phyloP scores from a whole-genome alignment of 2,797 vertebrate genomes.

The Hapalemur alaotrensis region DNA sequence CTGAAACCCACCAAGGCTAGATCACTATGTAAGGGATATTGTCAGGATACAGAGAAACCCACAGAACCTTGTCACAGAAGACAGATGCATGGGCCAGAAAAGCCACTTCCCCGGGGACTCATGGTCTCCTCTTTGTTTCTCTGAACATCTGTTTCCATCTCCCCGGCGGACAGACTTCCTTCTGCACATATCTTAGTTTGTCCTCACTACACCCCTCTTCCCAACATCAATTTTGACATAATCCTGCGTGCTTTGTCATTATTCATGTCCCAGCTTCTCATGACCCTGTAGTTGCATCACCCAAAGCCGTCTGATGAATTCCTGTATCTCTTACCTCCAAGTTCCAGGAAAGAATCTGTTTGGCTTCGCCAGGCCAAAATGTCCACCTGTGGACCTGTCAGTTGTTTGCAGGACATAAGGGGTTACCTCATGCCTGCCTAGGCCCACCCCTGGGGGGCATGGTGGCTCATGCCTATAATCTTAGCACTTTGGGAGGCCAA shows the following conservation, averaged over 20 bases:
- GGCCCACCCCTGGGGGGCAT: not conserved
- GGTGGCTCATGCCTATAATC: not conserved
- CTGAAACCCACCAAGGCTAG: not conserved
- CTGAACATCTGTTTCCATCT: not conserved
- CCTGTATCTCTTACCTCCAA: not conserved
- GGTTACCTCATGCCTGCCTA: no score
- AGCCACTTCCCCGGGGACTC: not conserved
- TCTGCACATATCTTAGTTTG: not conserved
- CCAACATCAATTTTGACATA: not conserved
- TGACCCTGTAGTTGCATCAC: not conserved
- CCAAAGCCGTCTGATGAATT: not conserved
- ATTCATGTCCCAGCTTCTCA: not conserved
- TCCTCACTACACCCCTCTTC: not conserved
- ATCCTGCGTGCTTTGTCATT: not conserved
- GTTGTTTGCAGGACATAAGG: not conserved
- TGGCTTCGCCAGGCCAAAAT: not conserved
- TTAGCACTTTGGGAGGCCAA: not conserved
- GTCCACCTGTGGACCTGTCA: not conserved
- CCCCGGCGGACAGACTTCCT: not conserved
- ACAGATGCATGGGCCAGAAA: not conserved
- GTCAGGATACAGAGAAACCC: not conserved
- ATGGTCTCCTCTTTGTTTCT: not conserved
- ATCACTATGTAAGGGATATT: not conserved
- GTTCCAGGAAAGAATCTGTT: not conserved
- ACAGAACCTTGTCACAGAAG: not conserved